Evolutionary conservation across 1,140 invertebrate species (phyloP), one percentile per base, ranked within the genome.

Genomic region (Holcopasites calliopsidis): DNA sequence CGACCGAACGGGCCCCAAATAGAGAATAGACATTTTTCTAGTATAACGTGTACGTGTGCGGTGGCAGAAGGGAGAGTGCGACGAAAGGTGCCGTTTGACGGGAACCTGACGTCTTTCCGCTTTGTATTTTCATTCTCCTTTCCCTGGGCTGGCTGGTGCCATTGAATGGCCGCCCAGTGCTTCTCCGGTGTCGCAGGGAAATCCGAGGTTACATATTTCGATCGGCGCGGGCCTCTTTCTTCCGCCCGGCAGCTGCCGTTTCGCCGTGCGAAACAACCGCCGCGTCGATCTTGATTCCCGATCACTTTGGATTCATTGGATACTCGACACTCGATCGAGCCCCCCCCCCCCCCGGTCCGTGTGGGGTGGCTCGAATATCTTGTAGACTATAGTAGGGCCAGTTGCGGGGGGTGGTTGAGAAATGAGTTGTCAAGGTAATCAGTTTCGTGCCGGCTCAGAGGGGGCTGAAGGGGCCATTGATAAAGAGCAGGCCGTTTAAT

Each of bases 1-100:
- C 64, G 72, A 62, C 23, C 54, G 35, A 52, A 40, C 71, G n/a
- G 42, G 44, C 23, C 8, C 4, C n/a, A 35, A 62, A 35, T 16
- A 23, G 49, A 42, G n/a, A 31, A 40, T 26, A 60, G 26, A 38
- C 16, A 28, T 28, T 11, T 60, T 18, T 60, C 4, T 40, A 60
- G 11, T 21, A 44, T 18, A 47, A 31, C 13, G 13, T 23, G 16
- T 52, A 33, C 6, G 50, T 21, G 26, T 26, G 11, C 40, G 58
- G 38, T 5, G n/a, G 4, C 1, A 31, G 60, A 0, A 23, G 55
- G 61, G 62, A 40, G 61, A 16, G 62, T 21, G 10, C 16, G 28
- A 65, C 55, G 58, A 68, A 33, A 77, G 69, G 65, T 77, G 76
- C 62, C 55, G 68, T 73, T 80, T 77, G 75, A 77, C 78, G 75